Conservation (phyloP, 1,140 invertebrate species). For the Phocides pigmalion region DNA sequence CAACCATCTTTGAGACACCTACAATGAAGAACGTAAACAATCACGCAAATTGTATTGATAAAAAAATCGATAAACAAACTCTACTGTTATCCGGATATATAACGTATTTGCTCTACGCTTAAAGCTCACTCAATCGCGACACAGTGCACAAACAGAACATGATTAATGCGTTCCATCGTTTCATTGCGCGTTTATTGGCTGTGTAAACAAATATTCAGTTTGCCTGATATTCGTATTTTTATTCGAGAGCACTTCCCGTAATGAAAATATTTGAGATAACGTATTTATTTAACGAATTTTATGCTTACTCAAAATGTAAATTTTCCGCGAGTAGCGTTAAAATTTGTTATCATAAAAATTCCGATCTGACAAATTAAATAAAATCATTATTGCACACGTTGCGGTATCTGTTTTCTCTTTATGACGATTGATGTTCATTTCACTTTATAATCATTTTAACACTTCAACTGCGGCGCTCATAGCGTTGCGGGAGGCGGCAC, state of each 20-base stretch:
- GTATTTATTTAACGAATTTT: conserved; percentile 16
- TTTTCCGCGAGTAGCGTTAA: not conserved
- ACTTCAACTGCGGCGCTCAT: no score
- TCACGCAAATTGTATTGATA: not conserved
- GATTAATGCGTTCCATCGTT: conserved; percentile 16
- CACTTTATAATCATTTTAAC: no score
- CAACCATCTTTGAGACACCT: no score
- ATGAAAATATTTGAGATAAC: conserved; percentile 12
- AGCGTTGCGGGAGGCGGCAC: no score
- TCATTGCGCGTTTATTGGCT: conserved; percentile 12
- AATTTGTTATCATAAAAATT: conserved; percentile 1
- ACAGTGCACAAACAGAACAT: not conserved
- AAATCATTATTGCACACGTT: no score
- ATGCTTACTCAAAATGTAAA: not conserved
- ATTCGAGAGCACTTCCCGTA: not conserved
- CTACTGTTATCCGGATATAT: not conserved
- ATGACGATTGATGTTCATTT: no score
- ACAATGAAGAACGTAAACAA: no score
- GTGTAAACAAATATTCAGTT: conserved; percentile 10
- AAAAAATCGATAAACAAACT: not conserved
- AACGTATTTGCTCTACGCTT: not conserved
- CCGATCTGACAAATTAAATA: no score
- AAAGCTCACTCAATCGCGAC: conserved; percentile 9
- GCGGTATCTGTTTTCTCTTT: not conserved
- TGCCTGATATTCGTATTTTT: conserved; percentile 3